These are phyloP conservation scores for Tangara arthus DNA, from an alignment of 2,797 vertebrate genomes.

Conservation along the genomic window DNA sequence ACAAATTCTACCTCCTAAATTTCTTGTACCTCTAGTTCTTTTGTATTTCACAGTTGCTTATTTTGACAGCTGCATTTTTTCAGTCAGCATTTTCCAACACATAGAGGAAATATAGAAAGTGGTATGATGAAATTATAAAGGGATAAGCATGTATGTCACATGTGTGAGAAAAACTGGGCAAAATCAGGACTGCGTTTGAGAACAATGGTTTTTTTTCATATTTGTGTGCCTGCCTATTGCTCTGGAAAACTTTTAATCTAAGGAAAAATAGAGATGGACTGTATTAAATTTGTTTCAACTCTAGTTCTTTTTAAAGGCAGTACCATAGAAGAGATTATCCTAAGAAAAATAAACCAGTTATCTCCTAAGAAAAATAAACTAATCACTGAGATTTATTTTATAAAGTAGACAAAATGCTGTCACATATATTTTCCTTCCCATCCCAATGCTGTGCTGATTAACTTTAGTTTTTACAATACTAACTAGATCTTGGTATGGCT, in stretches of 20 bases:
- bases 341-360: neutral
- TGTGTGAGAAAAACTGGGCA: neutral
- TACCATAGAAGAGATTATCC: neutral
- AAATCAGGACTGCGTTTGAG: neutral
- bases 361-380: neutral
- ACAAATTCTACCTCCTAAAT: neutral
- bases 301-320: neutral
- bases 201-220: neutral
- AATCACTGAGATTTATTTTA: neutral
- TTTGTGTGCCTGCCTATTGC: neutral
- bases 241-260: neutral
- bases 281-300: neutral
- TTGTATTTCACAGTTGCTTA: neutral
- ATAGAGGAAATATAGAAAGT: neutral
- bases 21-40: neutral
- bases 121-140: neutral
- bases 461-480: neutral
- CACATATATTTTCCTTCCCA: neutral
- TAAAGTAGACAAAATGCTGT: neutral
- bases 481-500: neutral
- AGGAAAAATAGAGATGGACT: neutral
- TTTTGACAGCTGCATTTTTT: neutral
- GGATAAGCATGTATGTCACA: neutral
- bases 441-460: neutral
- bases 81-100: neutral